Evolutionary conservation across 2,797 vertebrate species (phyloP).

Genomic region (Mormyrus hasselquistii): DNA sequence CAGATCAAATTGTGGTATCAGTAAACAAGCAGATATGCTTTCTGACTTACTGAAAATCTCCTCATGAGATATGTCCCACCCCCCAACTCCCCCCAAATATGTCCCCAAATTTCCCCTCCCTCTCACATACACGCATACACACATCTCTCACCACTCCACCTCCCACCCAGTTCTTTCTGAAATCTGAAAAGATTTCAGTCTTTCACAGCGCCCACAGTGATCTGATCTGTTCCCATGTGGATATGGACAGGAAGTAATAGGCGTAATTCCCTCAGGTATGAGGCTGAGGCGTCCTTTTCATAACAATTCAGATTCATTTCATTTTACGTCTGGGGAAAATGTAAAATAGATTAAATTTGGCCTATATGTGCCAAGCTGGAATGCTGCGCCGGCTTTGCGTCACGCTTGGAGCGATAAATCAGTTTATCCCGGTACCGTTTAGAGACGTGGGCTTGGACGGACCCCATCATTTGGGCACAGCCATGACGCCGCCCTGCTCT

Average conservation of each 20-base stretch:
- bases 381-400: background rate
- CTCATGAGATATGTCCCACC: background rate
- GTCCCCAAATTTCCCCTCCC: background rate
- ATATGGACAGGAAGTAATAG: background rate
- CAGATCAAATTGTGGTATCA: background rate
- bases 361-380: background rate
- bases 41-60: background rate
- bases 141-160: background rate
- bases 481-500: background rate
- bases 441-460: background rate
- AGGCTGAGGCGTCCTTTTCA: background rate
- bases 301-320: background rate
- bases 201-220: background rate
- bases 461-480: constrained; percentile 1
- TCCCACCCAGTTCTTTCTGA: background rate
- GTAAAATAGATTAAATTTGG: background rate
- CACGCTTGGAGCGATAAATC: background rate
- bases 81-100: background rate
- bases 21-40: background rate
- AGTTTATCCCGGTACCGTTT: background rate
- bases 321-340: background rate
- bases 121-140: background rate
- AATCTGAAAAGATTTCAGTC: background rate
- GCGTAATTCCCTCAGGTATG: background rate
- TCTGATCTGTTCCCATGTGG: background rate